phyloP scores from a whole-genome alignment of 2,113 vertebrate species.

The Anarhynchus alexandrinus region DNA sequence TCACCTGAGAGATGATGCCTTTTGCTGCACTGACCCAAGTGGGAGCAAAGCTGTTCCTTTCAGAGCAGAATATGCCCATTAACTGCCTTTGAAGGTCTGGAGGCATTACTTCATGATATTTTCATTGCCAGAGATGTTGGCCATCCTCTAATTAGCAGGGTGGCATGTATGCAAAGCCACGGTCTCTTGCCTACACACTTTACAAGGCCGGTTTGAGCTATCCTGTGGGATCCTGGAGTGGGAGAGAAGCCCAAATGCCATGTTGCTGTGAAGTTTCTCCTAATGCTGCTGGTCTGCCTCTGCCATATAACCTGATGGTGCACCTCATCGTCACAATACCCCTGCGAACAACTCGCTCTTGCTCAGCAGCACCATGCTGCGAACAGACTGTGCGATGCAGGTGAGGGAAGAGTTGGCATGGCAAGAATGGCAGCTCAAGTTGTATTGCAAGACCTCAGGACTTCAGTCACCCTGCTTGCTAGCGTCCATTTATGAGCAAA shows the following conservation, averaged over 20 bases:
- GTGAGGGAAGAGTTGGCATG: not conserved
- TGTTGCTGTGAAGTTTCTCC: not conserved
- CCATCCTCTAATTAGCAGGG: not conserved
- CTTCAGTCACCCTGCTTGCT: not conserved
- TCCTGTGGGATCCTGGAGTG: not conserved
- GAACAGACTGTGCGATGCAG: no score
- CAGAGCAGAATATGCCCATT: not conserved
- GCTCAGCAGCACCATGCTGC: not conserved
- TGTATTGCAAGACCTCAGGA: not conserved
- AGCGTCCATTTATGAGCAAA: not conserved
- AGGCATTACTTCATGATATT: not conserved
- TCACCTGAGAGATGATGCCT: not conserved
- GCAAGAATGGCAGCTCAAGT: not conserved
- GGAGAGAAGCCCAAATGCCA: not conserved
- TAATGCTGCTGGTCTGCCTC: not conserved
- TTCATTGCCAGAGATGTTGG: not conserved
- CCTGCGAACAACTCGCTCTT: not conserved
- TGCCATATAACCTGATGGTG: not conserved
- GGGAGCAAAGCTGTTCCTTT: not conserved
- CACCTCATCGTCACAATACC: not conserved
- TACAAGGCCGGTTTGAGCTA: not conserved
- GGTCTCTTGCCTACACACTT: not conserved
- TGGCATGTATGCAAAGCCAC: not conserved
- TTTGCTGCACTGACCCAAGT: accelerated
- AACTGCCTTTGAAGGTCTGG: not conserved